Percentiles rank a stretch among this genome's conserved stretches.
Conservation (phyloP, 2,113 vertebrate species). For the Sphaerodactylus townsendi region DNA sequence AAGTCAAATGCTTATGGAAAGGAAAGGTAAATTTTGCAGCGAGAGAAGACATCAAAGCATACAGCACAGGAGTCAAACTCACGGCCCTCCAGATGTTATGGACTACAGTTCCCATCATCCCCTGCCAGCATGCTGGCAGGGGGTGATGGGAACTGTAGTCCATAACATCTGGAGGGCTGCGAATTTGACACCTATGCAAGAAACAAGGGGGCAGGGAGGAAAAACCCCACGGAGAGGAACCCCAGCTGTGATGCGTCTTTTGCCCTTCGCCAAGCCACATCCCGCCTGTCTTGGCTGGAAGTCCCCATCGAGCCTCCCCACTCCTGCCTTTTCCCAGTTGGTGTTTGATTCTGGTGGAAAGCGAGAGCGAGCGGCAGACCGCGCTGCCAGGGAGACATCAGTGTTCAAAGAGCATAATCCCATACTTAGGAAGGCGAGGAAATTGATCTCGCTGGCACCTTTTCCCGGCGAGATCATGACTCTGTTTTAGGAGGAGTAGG, state of each 20-base stretch:
- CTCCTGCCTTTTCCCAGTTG: rapidly evolving
- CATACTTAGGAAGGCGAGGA: slow-evolving; percentile 33
- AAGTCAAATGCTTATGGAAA: rapidly evolving
- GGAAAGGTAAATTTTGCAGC: neutral
- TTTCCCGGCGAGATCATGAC: slow-evolving; percentile 20
- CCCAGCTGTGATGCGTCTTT: rapidly evolving
- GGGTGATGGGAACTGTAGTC: no score
- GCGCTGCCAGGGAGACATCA: neutral
- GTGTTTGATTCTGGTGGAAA: no score
- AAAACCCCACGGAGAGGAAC: neutral
- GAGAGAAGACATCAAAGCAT: neutral
- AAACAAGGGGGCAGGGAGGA: rapidly evolving
- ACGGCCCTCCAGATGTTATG: no score
- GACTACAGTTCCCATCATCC: no score
- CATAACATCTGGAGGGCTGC: no score
- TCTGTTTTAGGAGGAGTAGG: slow-evolving; percentile 22
- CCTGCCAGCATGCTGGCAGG: no score
- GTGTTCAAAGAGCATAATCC: neutral
- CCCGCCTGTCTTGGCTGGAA: rapidly evolving
- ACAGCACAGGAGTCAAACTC: no score
- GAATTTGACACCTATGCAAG: no score
- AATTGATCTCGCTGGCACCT: slow-evolving; percentile 57
- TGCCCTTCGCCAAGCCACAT: neutral
- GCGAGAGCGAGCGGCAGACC: neutral
- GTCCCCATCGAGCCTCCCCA: rapidly evolving